phyloP scores from a whole-genome alignment of 1,140 invertebrate genomes.

The Semibalanus balanoides region DNA sequence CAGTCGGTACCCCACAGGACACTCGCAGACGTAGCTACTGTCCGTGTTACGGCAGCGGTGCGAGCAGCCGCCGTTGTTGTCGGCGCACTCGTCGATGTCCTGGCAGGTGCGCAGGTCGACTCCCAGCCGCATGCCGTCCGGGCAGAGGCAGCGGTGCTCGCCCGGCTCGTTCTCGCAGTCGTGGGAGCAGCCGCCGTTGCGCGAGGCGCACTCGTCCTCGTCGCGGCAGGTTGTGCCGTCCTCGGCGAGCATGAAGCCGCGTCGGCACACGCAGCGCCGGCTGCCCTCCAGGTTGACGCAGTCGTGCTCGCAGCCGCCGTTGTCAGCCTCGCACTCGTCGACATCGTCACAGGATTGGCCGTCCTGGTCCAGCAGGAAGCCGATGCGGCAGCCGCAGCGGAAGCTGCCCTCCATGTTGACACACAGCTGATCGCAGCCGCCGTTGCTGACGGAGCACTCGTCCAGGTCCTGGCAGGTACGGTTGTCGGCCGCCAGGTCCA shows the following conservation, averaged over 20 bases:
- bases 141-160: constrained; percentile 28
- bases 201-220: constrained; percentile 27
- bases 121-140: constrained; percentile 27
- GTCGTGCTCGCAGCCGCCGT: constrained; percentile 28
- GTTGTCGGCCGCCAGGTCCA: constrained; percentile 27
- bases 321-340: constrained; percentile 28
- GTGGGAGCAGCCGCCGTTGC: constrained; percentile 46
- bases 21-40: constrained; percentile 17
- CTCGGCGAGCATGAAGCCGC: constrained; percentile 25
- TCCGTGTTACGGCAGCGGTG: constrained; percentile 41
- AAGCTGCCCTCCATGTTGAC: constrained; percentile 18
- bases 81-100: constrained; percentile 32
- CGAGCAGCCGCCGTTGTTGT: constrained; percentile 31
- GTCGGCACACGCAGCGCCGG: constrained; percentile 29
- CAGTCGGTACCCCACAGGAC: constrained; percentile 15
- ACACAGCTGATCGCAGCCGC: constrained; percentile 20
- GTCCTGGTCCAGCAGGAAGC: constrained; percentile 23
- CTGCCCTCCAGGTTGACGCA: constrained; percentile 30
- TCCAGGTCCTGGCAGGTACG: constrained; percentile 39
- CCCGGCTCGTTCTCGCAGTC: constrained; percentile 69
- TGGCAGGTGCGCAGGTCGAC: constrained; percentile 32
- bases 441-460: constrained; percentile 33
- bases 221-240: constrained; percentile 26
- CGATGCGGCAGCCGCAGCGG: constrained; percentile 21
- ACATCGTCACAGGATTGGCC: constrained; percentile 24